Evolutionary conservation across 2,888 invertebrate genomes (phyloP).

Genomic region (Pachycephus smyrnensis): DNA sequence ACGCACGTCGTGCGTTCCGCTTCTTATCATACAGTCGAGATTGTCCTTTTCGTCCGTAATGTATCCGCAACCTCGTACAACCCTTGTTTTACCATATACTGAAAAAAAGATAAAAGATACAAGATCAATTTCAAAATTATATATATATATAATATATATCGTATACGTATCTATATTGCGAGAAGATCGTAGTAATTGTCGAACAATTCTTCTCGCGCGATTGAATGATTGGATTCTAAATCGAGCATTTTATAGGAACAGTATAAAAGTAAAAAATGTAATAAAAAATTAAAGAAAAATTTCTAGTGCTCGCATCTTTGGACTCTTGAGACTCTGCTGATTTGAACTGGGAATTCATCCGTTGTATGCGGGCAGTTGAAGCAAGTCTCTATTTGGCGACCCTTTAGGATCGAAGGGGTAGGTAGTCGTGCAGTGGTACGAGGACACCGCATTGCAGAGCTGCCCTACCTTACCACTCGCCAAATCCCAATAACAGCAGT

Average conservation of each 20-base stretch:
- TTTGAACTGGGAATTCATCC: neutral
- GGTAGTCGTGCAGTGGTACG: conserved; percentile 19
- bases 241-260: too few relatives aligned
- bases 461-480: conserved; percentile 15
- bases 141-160: neutral
- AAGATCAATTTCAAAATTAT: too few relatives aligned
- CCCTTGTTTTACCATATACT: conserved; percentile 82
- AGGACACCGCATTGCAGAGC: conserved; percentile 42
- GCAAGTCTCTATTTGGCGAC: neutral
- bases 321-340: neutral
- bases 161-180: too few relatives aligned
- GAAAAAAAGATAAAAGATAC: too few relatives aligned
- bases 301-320: neutral
- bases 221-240: too few relatives aligned
- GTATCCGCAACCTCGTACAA: conserved; percentile 87
- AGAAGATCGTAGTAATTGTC: too few relatives aligned
- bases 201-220: too few relatives aligned
- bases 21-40: conserved; percentile 75
- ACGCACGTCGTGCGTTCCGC: conserved; percentile 81
- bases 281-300: neutral
- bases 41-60: conserved; percentile 73
- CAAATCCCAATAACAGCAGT: neutral
- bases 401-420: conserved; percentile 19
- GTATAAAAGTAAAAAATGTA: neutral
- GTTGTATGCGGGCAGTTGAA: neutral